Conservation (phyloP, 2,888 invertebrate genomes). For the Meandrusa payeni region DNA sequence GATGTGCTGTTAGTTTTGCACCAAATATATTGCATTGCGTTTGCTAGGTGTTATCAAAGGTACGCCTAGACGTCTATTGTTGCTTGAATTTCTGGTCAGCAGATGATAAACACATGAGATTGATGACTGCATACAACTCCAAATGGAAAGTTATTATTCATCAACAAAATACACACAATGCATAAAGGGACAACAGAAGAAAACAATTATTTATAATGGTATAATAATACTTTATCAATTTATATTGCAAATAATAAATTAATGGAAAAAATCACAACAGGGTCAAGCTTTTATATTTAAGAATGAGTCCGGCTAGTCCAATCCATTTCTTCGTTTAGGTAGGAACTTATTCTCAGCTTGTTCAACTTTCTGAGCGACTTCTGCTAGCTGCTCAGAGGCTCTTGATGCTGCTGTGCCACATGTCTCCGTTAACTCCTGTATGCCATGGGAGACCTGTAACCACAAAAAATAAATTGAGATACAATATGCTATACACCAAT, state of each 20-base stretch:
- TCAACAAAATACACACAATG: no score
- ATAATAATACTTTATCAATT: slow-evolving; percentile 23
- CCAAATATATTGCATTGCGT: no score
- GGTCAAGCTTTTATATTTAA: no score
- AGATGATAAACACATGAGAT: no score
- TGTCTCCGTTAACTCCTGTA: slow-evolving; percentile 65
- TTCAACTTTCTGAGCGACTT: slow-evolving; percentile 64
- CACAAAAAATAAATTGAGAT: not conserved
- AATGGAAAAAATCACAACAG: slow-evolving; percentile 29
- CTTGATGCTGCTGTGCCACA: slow-evolving; percentile 64
- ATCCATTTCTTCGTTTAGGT: slow-evolving; percentile 66
- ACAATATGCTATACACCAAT: no score
- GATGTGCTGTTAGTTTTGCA: no score
- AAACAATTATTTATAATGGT: slow-evolving; percentile 14
- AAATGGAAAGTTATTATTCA: no score
- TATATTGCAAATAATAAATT: slow-evolving; percentile 14
- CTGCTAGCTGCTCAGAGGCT: slow-evolving; percentile 60
- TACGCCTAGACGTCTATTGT: no score
- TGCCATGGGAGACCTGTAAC: slow-evolving; percentile 62
- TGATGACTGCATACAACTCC: no score
- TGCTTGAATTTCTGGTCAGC: no score
- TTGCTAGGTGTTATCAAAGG: no score
- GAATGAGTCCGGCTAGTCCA: no score
- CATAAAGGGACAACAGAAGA: not conserved
- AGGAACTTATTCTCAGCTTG: slow-evolving; percentile 60